A percentile compares a stretch with the other conserved stretches of the same genome.
Evolutionary conservation across 2,888 invertebrate genomes (phyloP).

Genomic region (Amblyteles armatorius): DNA sequence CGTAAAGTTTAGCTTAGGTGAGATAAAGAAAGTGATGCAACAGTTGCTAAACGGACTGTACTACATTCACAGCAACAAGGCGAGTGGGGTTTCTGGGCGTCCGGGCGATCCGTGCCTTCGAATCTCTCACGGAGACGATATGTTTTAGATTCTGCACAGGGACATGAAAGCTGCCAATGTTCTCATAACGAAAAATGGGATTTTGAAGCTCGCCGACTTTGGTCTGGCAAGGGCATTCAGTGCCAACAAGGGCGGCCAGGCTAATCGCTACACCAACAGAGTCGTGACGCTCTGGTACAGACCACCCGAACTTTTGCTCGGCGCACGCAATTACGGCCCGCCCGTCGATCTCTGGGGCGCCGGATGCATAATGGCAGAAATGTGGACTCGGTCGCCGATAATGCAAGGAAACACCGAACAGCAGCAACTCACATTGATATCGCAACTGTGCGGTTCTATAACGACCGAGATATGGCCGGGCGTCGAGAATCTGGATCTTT

Average conservation of each 20-base stretch:
- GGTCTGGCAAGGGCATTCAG: constrained; percentile 98
- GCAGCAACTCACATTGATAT: constrained; percentile 97
- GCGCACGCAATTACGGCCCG: constrained; percentile 97
- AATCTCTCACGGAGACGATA: not conserved
- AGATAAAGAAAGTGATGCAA: constrained; percentile 97
- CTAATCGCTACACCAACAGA: constrained; percentile 97
- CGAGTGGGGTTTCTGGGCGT: constrained; percentile 74
- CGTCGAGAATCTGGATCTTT: constrained; percentile 95
- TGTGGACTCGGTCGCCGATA: constrained; percentile 98
- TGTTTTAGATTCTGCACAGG: constrained; percentile 91
- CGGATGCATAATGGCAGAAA: constrained; percentile 99
- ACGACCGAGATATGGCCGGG: constrained; percentile 97
- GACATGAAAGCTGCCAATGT: constrained; percentile 99
- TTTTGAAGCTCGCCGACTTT: constrained; percentile 98
- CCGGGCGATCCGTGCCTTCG: not conserved
- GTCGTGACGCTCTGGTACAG: constrained; percentile 99
- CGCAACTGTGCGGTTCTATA: constrained; percentile 98
- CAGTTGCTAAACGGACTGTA: constrained; percentile 95
- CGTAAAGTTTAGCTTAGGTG: constrained; percentile 98
- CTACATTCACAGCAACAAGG: constrained; percentile 98
- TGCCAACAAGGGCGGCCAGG: constrained; percentile 93
- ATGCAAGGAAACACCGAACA: constrained; percentile 99
- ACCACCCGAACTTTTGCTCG: constrained; percentile 89
- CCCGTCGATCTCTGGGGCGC: constrained; percentile 99
- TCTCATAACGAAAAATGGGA: constrained; percentile 97